Evolutionary conservation across 2,888 invertebrate genomes (phyloP).

Genomic region (Perizoma affinitatum): DNA sequence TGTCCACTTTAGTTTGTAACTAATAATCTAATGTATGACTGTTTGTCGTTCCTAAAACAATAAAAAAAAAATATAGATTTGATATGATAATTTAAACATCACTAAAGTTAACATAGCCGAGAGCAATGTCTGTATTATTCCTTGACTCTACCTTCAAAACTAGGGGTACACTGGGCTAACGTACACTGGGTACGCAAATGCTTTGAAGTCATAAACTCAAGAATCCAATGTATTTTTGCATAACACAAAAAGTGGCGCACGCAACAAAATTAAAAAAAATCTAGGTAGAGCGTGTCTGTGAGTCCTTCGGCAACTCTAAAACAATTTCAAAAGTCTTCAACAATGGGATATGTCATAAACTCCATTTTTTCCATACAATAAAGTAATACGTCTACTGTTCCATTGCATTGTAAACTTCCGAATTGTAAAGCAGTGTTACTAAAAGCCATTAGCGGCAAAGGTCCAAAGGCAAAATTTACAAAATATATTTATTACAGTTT

Average conservation of each 20-base stretch:
- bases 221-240: slow-evolving; percentile 51
- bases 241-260: slow-evolving; percentile 57
- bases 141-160: slow-evolving; percentile 22
- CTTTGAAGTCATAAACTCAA: slow-evolving; percentile 45
- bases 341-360: slow-evolving; percentile 65
- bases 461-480: slow-evolving; percentile 44
- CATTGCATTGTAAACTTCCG: slow-evolving; percentile 72
- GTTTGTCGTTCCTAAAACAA: too few relatives aligned
- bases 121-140: slow-evolving; percentile 1
- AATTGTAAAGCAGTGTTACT: slow-evolving; percentile 67
- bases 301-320: slow-evolving; percentile 64
- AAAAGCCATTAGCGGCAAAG: slow-evolving; percentile 68
- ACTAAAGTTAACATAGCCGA: background rate
- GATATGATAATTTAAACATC: background rate
- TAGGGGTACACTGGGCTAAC: too few relatives aligned
- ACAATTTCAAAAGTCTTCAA: slow-evolving; percentile 54
- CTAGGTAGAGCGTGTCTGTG: slow-evolving; percentile 43
- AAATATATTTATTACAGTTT: slow-evolving; percentile 47
- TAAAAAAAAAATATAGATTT: too few relatives aligned
- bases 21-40: too few relatives aligned
- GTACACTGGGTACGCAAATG: slow-evolving; percentile 40
- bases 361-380: slow-evolving; percentile 72
- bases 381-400: slow-evolving; percentile 78
- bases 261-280: slow-evolving; percentile 45
- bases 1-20: too few relatives aligned